These are phyloP conservation scores for Pantala flavescens DNA, from an alignment of 1,140 invertebrate genomes.

Conservation along the genomic window DNA sequence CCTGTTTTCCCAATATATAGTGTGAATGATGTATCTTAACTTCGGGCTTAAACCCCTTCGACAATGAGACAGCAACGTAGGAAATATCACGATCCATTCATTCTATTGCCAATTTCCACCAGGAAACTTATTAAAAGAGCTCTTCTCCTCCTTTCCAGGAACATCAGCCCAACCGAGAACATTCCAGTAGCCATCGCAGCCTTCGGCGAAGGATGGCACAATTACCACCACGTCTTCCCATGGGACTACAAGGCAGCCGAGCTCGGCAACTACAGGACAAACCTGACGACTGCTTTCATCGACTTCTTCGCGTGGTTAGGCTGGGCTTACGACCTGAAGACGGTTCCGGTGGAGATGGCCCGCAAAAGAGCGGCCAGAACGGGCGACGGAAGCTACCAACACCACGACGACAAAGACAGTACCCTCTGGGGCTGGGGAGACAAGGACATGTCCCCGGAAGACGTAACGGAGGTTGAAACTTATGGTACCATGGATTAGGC, in stretches of 20 bases:
- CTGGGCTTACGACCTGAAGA: constrained; percentile 63
- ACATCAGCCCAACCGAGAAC: constrained; percentile 63
- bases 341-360: constrained; percentile 45
- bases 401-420: not conserved
- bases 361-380: constrained; percentile 47
- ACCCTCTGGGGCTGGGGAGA: constrained; percentile 18
- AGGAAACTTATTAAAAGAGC: no score
- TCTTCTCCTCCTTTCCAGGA: constrained; percentile 30
- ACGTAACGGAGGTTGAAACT: not conserved
- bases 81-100: no score
- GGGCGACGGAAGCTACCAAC: constrained; percentile 45
- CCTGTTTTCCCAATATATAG: no score
- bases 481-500: not conserved
- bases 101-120: no score
- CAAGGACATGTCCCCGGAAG: constrained; percentile 10
- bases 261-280: constrained; percentile 50
- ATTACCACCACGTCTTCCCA: constrained; percentile 87
- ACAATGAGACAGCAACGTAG: no score
- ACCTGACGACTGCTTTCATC: constrained; percentile 60
- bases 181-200: constrained; percentile 55
- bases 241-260: constrained; percentile 85
- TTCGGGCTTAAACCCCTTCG: no score
- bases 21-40: no score
- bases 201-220: constrained; percentile 78
- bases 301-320: constrained; percentile 58